Percentiles rank a stretch among this genome's conserved stretches.
phyloP scores from a whole-genome alignment of 2,797 vertebrate species.

The Labroides dimidiatus region DNA sequence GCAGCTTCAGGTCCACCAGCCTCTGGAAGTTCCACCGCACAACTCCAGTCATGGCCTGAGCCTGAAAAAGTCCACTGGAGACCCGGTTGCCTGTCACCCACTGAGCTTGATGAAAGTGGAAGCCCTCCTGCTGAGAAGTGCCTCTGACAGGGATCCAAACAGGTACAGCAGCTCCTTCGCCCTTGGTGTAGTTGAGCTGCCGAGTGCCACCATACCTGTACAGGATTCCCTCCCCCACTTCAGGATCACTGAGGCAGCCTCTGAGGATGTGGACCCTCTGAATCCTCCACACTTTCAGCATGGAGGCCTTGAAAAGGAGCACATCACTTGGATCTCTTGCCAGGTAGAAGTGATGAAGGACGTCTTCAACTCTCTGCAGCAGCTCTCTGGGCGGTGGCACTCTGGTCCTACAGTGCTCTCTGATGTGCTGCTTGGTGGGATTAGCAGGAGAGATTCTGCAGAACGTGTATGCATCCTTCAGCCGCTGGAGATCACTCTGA shows the following conservation, averaged over 20 bases:
- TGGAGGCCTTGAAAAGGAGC: too few relatives aligned
- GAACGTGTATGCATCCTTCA: not conserved
- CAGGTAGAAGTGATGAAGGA: not conserved
- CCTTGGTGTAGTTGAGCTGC: slow-evolving; percentile 8
- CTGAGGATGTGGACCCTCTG: too few relatives aligned
- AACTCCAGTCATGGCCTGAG: slow-evolving; percentile 35
- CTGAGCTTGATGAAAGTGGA: not conserved
- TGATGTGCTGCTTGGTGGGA: slow-evolving; percentile 5
- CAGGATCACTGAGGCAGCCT: too few relatives aligned
- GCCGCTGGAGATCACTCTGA: not conserved
- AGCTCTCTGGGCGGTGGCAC: slow-evolving; percentile 3
- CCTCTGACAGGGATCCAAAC: slow-evolving; percentile 11
- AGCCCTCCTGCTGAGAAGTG: not conserved
- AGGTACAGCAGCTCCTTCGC: not conserved
- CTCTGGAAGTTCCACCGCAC: not conserved
- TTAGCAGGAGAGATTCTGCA: not conserved
- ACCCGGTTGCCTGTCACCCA: not conserved
- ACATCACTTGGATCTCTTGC: not conserved
- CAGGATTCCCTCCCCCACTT: not conserved
- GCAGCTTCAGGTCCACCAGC: slow-evolving; percentile 36
- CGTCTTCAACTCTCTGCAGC: slow-evolving; percentile 7
- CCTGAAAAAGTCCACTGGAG: not conserved
- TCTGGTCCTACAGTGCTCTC: slow-evolving; percentile 7
- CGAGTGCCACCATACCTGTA: slow-evolving; percentile 4
- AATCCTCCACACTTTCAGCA: too few relatives aligned